Percentiles rank a stretch among this genome's conserved stretches.
phyloP scores from a whole-genome alignment of 1,140 invertebrate species.

The Paracyclopina nana region DNA sequence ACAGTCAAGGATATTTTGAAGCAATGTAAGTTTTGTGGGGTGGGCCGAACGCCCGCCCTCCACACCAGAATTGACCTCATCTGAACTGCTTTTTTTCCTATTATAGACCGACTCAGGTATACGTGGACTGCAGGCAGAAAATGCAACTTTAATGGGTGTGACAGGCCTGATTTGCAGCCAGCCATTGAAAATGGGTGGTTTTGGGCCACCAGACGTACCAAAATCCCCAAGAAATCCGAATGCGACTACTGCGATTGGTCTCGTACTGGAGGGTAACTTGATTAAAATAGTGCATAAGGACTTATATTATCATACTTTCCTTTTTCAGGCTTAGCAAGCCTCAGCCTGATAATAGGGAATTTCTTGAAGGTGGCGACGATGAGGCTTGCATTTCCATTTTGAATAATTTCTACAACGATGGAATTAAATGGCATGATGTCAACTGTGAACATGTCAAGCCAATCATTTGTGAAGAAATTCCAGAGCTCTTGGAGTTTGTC shows the following conservation, averaged over 20 bases:
- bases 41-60: background rate
- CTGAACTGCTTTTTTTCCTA: background rate
- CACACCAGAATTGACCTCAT: too few species aligned
- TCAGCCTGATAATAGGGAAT: constrained; percentile 68
- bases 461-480: constrained; percentile 56
- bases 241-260: background rate
- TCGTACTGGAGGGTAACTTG: background rate
- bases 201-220: constrained; percentile 71
- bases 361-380: constrained; percentile 35
- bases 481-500: background rate
- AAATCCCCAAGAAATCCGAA: constrained; percentile 64
- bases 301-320: background rate
- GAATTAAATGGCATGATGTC: constrained; percentile 77
- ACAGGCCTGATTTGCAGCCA: constrained; percentile 61
- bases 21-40: background rate
- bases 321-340: constrained; percentile 25
- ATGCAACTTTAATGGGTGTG: constrained; percentile 75
- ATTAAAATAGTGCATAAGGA: background rate
- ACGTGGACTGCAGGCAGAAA: constrained; percentile 79
- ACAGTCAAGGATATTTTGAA: background rate
- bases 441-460: constrained; percentile 76
- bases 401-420: constrained; percentile 82
- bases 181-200: constrained; percentile 78
- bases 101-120: background rate
- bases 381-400: constrained; percentile 69